These are phyloP conservation scores for Plutomurus gul DNA, from an alignment of 1,140 invertebrate species.

Conservation along the genomic window DNA sequence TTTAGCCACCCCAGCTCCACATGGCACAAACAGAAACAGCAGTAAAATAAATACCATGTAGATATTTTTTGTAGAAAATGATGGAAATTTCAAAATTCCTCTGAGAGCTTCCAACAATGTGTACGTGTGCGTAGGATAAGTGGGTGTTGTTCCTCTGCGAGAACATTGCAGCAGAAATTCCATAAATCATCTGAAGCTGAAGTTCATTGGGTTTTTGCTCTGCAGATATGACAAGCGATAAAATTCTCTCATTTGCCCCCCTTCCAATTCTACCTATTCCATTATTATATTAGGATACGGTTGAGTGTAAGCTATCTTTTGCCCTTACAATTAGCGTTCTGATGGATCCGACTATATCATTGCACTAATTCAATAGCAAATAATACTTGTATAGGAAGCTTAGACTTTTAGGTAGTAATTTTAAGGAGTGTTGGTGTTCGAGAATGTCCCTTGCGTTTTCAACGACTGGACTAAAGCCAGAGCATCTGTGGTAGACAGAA, in stretches of 20 bases:
- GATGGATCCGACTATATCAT: too few relatives aligned
- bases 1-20: slow-evolving; percentile 7
- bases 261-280: not conserved
- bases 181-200: slow-evolving; percentile 19
- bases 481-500: not conserved
- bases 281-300: too few relatives aligned
- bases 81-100: too few relatives aligned
- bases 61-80: not conserved
- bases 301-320: too few relatives aligned
- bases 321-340: too few relatives aligned
- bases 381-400: too few relatives aligned
- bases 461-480: slow-evolving; percentile 11
- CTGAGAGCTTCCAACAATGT: too few relatives aligned
- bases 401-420: too few relatives aligned
- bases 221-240: not conserved
- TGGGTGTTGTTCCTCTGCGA: too few relatives aligned
- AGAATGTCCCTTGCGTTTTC: slow-evolving; percentile 14
- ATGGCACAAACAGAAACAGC: slow-evolving; percentile 18
- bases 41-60: too few relatives aligned
- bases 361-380: too few relatives aligned
- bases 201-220: slow-evolving; percentile 8
- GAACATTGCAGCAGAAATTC: not conserved
- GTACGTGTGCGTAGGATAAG: too few relatives aligned
- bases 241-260: slow-evolving; percentile 1
- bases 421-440: not conserved